Evolutionary conservation across 1,140 invertebrate species (phyloP).

Genomic region (Zophobas morio): DNA sequence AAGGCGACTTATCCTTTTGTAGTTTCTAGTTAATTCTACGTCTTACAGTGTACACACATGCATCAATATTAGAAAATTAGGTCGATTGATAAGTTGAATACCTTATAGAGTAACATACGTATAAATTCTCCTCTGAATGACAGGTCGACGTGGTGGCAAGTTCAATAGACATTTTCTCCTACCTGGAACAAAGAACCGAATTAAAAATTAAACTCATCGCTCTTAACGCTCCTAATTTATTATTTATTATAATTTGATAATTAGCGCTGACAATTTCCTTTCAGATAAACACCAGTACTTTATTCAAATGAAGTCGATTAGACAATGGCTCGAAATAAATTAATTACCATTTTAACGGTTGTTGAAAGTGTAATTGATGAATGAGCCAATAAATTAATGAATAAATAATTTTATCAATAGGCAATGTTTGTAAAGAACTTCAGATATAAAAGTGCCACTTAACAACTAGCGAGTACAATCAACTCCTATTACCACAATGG

Average conservation of each 20-base stretch:
- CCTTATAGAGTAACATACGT: conserved; percentile 22
- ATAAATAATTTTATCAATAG: conserved; percentile 46
- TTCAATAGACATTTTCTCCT: conserved; percentile 33
- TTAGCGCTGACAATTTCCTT: conserved; percentile 24
- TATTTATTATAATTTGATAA: conserved; percentile 39
- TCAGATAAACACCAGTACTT: conserved; percentile 14
- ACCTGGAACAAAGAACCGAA: conserved; percentile 33
- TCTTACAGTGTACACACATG: neutral
- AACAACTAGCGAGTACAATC: conserved; percentile 18
- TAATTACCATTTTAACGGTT: conserved; percentile 45
- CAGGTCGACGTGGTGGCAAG: conserved; percentile 4
- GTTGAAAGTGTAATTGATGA: conserved; percentile 46
- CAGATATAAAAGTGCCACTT: conserved; percentile 26
- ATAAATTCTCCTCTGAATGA: conserved; percentile 10
- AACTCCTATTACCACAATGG: conserved; percentile 16
- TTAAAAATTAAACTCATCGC: conserved; percentile 23
- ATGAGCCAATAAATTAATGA: conserved; percentile 45
- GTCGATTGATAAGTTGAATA: conserved; percentile 18
- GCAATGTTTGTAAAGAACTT: conserved; percentile 11
- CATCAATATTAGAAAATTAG: neutral
- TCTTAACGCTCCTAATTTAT: conserved; percentile 18
- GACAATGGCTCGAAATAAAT: conserved; percentile 44
- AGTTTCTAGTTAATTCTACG: too few species aligned
- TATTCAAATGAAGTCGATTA: conserved; percentile 36
- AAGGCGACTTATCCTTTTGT: too few species aligned